Conservation (phyloP, 2,797 vertebrate species). For the Crocodylus rhombifer region DNA sequence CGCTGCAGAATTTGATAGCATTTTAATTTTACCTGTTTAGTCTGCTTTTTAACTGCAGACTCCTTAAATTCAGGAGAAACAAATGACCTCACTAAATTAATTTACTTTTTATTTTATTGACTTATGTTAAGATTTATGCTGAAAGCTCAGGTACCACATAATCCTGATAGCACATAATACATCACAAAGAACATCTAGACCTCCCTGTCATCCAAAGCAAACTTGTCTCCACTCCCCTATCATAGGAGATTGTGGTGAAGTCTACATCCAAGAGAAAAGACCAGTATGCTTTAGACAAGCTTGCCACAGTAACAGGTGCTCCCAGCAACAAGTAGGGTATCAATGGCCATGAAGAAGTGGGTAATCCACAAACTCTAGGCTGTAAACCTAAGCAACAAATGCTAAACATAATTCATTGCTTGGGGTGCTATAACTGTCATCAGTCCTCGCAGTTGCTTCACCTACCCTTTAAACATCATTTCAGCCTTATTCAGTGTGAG, state of each 20-base stretch:
- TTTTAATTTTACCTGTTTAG: too few species aligned
- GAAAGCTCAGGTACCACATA: too few species aligned
- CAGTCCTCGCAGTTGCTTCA: neutral
- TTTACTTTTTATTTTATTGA: too few species aligned
- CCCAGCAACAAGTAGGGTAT: neutral
- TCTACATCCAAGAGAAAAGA: neutral
- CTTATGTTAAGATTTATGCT: too few species aligned
- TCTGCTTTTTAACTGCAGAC: too few species aligned
- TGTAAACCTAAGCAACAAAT: neutral
- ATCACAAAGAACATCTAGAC: too few species aligned
- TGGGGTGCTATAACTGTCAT: neutral
- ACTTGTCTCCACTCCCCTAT: too few species aligned
- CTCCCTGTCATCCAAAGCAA: too few species aligned
- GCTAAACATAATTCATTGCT: neutral
- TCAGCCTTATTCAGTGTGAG: neutral
- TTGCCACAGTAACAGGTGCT: neutral
- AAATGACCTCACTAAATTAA: too few species aligned
- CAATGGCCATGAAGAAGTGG: neutral
- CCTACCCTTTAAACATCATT: neutral
- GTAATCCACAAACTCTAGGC: neutral
- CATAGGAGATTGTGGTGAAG: neutral
- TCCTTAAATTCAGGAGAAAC: too few species aligned
- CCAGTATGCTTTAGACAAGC: neutral
- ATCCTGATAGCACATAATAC: too few species aligned
- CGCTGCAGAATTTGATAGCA: too few species aligned